Conservation (phyloP, 1,140 invertebrate genomes). For the Choristoneura fumiferana region DNA sequence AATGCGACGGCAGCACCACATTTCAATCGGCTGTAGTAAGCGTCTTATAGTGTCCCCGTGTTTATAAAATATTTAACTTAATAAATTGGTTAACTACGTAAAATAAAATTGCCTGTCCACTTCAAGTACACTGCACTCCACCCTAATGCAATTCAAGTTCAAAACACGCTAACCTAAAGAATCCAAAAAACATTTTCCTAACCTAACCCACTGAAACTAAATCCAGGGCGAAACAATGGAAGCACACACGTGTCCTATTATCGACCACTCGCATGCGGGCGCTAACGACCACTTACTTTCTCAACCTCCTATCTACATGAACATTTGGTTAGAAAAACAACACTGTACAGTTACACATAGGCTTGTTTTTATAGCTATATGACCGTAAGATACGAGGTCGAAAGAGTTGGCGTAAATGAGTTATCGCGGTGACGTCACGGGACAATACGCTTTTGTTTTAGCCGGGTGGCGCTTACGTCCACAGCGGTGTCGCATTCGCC, state of each 20-base stretch:
- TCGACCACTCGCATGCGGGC: slow-evolving; percentile 12
- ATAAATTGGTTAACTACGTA: too few species aligned
- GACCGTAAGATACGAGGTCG: not conserved
- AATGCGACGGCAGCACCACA: too few species aligned
- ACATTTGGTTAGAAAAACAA: too few species aligned
- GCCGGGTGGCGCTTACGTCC: slow-evolving; percentile 16
- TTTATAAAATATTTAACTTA: too few species aligned
- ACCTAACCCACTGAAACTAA: slow-evolving; percentile 18
- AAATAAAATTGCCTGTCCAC: too few species aligned
- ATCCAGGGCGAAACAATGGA: slow-evolving; percentile 5
- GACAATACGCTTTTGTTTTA: slow-evolving; percentile 53
- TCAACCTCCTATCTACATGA: too few species aligned
- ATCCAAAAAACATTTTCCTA: slow-evolving; percentile 10
- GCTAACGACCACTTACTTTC: not conserved
- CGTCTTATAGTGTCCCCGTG: too few species aligned
- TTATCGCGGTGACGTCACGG: slow-evolving; percentile 57
- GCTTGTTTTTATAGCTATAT: not conserved
- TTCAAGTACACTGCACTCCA: too few species aligned
- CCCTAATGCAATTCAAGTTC: too few species aligned
- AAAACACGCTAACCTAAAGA: not conserved
- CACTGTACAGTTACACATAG: too few species aligned
- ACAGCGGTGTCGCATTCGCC: too few species aligned
- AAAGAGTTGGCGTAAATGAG: slow-evolving; percentile 33
- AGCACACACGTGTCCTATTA: slow-evolving; percentile 17
- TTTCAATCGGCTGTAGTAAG: too few species aligned